These are phyloP conservation scores for Elegia similella DNA, from an alignment of 2,888 invertebrate genomes.

Conservation along the genomic window DNA sequence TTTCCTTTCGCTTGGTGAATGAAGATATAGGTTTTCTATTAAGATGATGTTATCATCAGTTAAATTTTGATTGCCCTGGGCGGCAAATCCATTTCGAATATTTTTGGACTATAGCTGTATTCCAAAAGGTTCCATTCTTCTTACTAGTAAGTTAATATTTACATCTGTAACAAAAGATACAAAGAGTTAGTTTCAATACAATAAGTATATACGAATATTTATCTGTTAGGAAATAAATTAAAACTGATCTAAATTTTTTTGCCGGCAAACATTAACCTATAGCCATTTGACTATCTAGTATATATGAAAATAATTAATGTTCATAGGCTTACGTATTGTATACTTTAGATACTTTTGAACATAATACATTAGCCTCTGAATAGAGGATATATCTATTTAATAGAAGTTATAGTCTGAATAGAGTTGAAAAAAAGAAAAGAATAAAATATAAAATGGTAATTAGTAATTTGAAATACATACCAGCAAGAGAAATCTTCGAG, in stretches of 20 bases:
- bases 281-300: too few species aligned
- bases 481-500: background rate
- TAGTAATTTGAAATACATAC: background rate
- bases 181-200: background rate
- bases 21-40: slow-evolving; percentile 15
- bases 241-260: too few species aligned
- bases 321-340: too few species aligned
- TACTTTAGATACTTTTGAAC: too few species aligned
- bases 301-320: too few species aligned
- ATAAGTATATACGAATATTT: background rate
- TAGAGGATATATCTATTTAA: too few species aligned
- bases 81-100: slow-evolving; percentile 20
- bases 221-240: too few species aligned
- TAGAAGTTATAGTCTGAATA: too few species aligned
- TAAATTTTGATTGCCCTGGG: slow-evolving; percentile 20
- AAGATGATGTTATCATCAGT: slow-evolving; percentile 2
- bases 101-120: slow-evolving; percentile 2
- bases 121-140: background rate
- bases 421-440: too few species aligned
- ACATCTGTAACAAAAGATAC: slow-evolving; percentile 32
- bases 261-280: too few species aligned
- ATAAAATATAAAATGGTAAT: too few species aligned
- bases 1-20: slow-evolving; percentile 29
- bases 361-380: too few species aligned
- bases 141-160: background rate